Evolutionary conservation across 1,140 invertebrate genomes (phyloP).

Genomic region (Eueides isabella): DNA sequence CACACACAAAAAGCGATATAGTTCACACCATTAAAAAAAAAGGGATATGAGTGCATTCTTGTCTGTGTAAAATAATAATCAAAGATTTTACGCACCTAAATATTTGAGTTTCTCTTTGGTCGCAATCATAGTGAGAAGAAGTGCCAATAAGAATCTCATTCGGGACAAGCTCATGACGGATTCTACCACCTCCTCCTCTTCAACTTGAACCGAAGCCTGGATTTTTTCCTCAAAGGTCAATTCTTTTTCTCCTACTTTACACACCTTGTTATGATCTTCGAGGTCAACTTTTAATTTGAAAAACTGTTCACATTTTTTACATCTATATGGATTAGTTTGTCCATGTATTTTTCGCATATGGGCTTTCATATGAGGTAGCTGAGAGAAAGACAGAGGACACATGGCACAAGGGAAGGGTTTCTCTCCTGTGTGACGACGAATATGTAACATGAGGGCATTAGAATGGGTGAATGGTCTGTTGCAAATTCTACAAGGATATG

Average conservation of each 20-base stretch:
- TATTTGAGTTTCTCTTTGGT: constrained; percentile 88
- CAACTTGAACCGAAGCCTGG: constrained; percentile 62
- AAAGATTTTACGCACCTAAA: constrained; percentile 85
- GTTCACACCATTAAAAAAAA: constrained; percentile 63
- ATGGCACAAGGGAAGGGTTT: constrained; percentile 91
- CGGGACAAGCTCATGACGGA: constrained; percentile 86
- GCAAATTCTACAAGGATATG: constrained; percentile 90
- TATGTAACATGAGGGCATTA: constrained; percentile 91
- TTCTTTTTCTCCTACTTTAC: constrained; percentile 58
- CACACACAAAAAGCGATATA: constrained; percentile 76
- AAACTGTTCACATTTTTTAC: constrained; percentile 86
- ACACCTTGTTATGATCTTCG: constrained; percentile 84
- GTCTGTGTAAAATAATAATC: constrained; percentile 45
- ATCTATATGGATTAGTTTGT: constrained; percentile 88
- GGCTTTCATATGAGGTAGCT: constrained; percentile 91
- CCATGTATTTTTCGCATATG: constrained; percentile 92
- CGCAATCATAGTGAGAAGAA: constrained; percentile 91
- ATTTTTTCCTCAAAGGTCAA: constrained; percentile 50
- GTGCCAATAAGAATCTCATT: constrained; percentile 89
- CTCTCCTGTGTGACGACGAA: constrained; percentile 87
- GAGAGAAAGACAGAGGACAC: constrained; percentile 88
- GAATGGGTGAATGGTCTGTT: constrained; percentile 92
- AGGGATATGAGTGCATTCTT: constrained; percentile 65
- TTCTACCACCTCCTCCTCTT: constrained; percentile 69
- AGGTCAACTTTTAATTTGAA: constrained; percentile 90